phyloP scores from a whole-genome alignment of 2,113 vertebrate genomes.

The Phrynosoma blainvillii region DNA sequence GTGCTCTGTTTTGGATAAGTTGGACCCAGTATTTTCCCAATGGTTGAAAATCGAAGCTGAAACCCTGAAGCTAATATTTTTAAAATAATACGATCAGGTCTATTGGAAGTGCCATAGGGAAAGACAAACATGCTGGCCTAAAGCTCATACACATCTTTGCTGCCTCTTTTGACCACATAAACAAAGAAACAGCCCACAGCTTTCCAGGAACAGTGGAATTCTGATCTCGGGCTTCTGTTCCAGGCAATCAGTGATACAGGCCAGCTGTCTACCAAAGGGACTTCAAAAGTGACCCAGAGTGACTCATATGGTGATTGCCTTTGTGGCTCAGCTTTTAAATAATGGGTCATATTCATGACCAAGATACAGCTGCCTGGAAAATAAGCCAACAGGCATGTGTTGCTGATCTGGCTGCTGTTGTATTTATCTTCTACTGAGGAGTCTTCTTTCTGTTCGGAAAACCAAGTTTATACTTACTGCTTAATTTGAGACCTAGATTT shows the following conservation, averaged over 20 bases:
- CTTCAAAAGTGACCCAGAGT: conserved; percentile 7
- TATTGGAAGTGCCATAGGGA: background rate
- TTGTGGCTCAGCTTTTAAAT: conserved; percentile 4
- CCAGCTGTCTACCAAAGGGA: background rate
- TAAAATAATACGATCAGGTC: too few relatives aligned
- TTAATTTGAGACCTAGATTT: background rate
- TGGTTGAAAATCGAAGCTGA: too few relatives aligned
- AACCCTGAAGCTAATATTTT: too few relatives aligned
- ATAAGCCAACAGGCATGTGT: background rate
- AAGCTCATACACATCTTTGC: background rate
- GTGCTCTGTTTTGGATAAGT: too few relatives aligned
- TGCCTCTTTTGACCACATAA: background rate
- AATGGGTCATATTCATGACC: background rate
- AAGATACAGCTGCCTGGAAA: background rate
- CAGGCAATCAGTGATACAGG: background rate
- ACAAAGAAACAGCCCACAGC: background rate
- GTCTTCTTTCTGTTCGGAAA: background rate
- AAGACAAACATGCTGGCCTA: background rate
- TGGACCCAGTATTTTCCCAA: too few relatives aligned
- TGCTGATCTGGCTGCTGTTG: background rate
- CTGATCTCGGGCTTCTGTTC: background rate
- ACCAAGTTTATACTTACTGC: background rate
- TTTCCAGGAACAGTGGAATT: background rate
- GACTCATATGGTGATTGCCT: background rate
- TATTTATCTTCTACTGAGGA: background rate